Evolutionary conservation across 2,888 invertebrate genomes (phyloP).

Genomic region (Siphlonurus alternatus): DNA sequence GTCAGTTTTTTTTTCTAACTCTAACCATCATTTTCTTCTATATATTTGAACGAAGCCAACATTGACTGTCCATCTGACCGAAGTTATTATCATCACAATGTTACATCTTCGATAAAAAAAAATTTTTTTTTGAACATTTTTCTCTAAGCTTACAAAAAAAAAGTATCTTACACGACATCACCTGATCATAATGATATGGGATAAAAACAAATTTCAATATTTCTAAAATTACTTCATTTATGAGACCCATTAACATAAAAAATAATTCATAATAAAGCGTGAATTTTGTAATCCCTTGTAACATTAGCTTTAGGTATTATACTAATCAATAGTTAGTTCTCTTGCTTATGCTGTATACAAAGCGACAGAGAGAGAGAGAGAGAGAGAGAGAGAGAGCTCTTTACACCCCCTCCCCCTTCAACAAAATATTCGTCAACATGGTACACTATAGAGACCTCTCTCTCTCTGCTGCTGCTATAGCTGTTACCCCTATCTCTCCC

Average conservation of each 20-base stretch:
- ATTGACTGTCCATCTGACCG: neutral
- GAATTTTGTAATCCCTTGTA: neutral
- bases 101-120: too few relatives aligned
- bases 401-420: neutral
- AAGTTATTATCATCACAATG: neutral
- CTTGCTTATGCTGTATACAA: neutral
- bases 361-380: neutral
- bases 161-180: too few relatives aligned
- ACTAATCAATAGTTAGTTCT: neutral
- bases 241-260: neutral
- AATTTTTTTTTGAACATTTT: too few relatives aligned
- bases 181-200: too few relatives aligned
- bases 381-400: neutral
- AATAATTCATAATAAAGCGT: too few relatives aligned
- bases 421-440: neutral
- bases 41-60: neutral
- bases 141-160: too few relatives aligned
- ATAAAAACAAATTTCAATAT: neutral
- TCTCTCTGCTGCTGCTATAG: too few relatives aligned
- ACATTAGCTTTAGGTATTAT: neutral
- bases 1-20: neutral
- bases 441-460: neutral
- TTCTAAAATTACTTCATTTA: neutral
- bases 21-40: neutral
- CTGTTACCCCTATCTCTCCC: neutral